Conservation (phyloP, 2,113 vertebrate genomes). For the Sapajus apella region DNA sequence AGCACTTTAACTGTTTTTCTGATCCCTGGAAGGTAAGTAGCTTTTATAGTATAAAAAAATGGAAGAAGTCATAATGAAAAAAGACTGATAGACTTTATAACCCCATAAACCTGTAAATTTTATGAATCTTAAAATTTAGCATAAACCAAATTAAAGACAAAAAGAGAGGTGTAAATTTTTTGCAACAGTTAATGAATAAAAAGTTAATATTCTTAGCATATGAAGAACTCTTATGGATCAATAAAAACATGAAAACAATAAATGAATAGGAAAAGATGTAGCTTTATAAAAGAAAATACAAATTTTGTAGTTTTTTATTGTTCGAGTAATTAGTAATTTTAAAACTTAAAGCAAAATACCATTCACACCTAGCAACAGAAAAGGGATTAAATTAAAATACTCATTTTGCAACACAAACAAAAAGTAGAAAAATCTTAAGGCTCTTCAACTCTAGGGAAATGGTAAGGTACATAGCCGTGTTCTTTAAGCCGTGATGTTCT, state of each 20-base stretch:
- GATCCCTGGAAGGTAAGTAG: not conserved
- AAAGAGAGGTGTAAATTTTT: not conserved
- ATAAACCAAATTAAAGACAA: constrained; percentile 26
- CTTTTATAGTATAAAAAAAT: constrained; percentile 35
- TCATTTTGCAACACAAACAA: constrained; percentile 25
- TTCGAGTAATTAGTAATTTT: constrained; percentile 9
- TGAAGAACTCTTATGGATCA: not conserved
- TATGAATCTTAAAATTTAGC: constrained; percentile 3
- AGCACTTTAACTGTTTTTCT: not conserved
- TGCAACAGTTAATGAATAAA: not conserved
- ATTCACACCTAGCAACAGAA: not conserved
- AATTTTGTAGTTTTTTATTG: not conserved
- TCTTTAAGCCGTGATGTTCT: not conserved
- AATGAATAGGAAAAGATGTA: not conserved
- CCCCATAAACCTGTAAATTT: not conserved
- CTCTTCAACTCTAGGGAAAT: not conserved
- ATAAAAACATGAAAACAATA: not conserved
- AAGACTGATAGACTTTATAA: not conserved
- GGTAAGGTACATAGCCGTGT: not conserved
- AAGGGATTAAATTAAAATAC: not conserved
- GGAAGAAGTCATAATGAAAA: not conserved
- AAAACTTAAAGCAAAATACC: constrained; percentile 17
- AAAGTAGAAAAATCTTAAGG: not conserved
- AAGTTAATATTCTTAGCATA: not conserved
- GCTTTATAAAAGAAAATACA: not conserved